Conservation (phyloP, 2,797 vertebrate species). For the Pagetopsis macropterus region DNA sequence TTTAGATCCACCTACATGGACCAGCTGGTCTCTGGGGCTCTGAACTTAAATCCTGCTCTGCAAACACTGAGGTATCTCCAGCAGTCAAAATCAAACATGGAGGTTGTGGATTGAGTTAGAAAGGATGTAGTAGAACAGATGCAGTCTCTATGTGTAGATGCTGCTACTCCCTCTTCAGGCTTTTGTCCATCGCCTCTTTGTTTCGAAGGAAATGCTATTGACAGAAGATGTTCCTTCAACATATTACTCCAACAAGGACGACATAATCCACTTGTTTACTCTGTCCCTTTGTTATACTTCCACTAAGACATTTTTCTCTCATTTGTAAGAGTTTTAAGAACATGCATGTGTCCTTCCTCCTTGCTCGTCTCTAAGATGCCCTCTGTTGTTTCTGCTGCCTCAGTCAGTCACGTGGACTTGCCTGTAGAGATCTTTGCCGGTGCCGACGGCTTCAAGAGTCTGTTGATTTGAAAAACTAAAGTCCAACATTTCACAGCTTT, state of each 20-base stretch:
- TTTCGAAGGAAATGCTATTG: not conserved
- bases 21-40: conserved; percentile 46
- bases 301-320: not conserved
- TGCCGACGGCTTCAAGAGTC: not conserved
- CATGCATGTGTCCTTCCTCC: conserved; percentile 14
- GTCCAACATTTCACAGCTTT: not conserved
- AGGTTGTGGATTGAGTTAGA: not conserved
- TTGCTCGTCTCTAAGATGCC: conserved; percentile 38
- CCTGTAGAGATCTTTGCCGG: conserved; percentile 21
- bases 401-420: conserved; percentile 46
- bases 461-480: conserved; percentile 9
- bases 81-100: not conserved
- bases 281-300: not conserved
- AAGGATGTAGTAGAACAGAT: conserved; percentile 1
- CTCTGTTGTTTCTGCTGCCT: conserved; percentile 64
- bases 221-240: not conserved
- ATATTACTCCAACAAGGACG: not conserved
- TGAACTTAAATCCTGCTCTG: conserved; percentile 36
- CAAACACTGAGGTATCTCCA: not conserved
- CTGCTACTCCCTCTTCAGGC: not conserved
- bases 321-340: not conserved
- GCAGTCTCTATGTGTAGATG: not conserved
- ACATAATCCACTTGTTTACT: not conserved
- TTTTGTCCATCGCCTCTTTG: not conserved
- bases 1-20: conserved; percentile 49